Evolutionary conservation across 2,113 vertebrate genomes (phyloP).

Genomic region (Puma concolor): DNA sequence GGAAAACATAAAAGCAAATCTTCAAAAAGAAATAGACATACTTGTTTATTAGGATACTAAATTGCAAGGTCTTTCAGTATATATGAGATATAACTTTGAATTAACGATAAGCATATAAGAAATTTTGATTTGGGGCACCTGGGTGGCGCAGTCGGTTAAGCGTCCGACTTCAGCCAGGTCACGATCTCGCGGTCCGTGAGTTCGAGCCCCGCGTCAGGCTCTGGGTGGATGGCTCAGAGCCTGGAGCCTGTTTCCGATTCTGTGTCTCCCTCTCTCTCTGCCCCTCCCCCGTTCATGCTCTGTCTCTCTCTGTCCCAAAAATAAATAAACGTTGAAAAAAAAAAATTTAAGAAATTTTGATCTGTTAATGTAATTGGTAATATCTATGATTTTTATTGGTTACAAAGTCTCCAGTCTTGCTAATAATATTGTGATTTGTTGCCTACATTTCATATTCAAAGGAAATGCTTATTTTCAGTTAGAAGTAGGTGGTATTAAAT

Average conservation of each 20-base stretch:
- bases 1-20: background rate
- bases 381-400: constrained; percentile 8
- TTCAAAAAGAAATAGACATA: background rate
- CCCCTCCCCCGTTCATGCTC: no score
- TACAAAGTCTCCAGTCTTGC: background rate
- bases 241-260: no score
- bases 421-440: background rate
- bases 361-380: background rate
- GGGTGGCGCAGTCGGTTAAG: no score
- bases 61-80: background rate
- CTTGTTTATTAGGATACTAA: background rate
- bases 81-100: constrained; percentile 14
- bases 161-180: no score
- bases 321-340: no score
- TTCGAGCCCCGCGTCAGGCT: no score
- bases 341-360: constrained; percentile 11
- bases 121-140: no score
- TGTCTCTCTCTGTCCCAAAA: no score
- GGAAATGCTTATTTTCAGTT: constrained; percentile 41
- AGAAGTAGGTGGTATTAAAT: background rate
- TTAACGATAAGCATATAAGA: background rate
- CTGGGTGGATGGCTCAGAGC: no score
- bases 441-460: constrained; percentile 26
- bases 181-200: no score
- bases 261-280: no score